Evolutionary conservation across 2,113 vertebrate genomes (phyloP).

Genomic region (Hyaena hyaena): DNA sequence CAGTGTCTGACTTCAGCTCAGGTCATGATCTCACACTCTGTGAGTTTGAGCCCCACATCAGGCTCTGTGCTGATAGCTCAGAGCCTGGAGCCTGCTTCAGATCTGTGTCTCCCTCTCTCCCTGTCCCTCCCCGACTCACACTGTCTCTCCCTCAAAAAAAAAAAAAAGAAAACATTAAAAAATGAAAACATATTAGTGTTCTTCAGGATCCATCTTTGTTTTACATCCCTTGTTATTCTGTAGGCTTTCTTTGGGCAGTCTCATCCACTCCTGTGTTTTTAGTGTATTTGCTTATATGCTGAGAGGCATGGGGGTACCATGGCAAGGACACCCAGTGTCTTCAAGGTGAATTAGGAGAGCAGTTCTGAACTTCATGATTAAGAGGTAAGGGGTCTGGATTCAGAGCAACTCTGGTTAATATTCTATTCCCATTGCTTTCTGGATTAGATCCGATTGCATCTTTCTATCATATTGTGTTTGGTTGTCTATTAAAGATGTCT

Average conservation of each 20-base stretch:
- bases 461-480: not conserved
- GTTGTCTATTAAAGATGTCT: not conserved
- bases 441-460: not conserved
- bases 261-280: not conserved
- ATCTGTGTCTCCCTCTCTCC: no score
- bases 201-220: not conserved
- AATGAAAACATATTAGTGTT: not conserved
- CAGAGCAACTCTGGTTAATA: not conserved
- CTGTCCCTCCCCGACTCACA: no score
- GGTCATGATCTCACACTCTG: no score
- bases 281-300: not conserved
- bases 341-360: not conserved
- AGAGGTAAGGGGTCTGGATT: not conserved
- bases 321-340: not conserved
- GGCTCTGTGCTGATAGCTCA: no score
- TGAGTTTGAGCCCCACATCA: no score
- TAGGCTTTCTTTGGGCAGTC: not conserved
- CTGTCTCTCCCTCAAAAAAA: no score
- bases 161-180: no score
- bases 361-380: not conserved
- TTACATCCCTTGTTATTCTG: not conserved
- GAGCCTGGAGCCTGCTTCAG: no score
- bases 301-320: not conserved
- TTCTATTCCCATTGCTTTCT: not conserved
- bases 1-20: no score